Evolutionary conservation across 2,113 vertebrate species (phyloP), one percentile per base, ranked within the genome.

Genomic region (Onychostoma macrolepis): DNA sequence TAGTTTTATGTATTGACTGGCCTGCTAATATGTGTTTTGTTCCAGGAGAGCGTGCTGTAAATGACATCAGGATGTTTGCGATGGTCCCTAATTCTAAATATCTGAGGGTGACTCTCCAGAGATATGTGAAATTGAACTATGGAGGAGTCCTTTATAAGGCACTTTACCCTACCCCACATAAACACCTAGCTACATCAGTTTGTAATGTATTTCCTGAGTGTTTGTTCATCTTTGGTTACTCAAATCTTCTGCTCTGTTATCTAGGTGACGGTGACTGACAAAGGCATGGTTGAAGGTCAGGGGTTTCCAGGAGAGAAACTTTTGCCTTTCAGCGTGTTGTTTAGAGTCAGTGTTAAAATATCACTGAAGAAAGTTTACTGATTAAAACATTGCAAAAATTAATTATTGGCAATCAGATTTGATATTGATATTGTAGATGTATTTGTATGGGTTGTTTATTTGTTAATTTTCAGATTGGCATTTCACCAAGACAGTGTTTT

Each of bases 401-500:
- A 9, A n/a, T n/a, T 3, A 61, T n/a, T 61, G 24, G 56, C 56
- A 61, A 4, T 61, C 21, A n/a, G 56, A 61, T 61, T n/a, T 61
- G 56, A 21, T 56, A 6, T 21, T 56, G 17, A 24, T 61, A n/a
- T 61, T 61, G 8, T n/a, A n/a, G 24, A 61, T n/a, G 24, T 61
- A 61, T 61, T n/a, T 61, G 24, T 61, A 61, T 61, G 21, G 24
- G n/a, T 61, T 10, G 56, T 61, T 61, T 61, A 61, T 61, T 61
- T 61, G 19, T 61, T 61, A 3, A n/a, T 61, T 61, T n/a, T 61
- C 56, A 61, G 56, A 61, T 24, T 61, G 56, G 56, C 2, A 61
- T 61, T 61, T 61, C 56, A 61, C 56, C 56, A n/a, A 61, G 56
- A 61, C 56, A 61, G 56, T 61, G 56, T n/a, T 61, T 61, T n/a